Percentiles rank a stretch among this genome's conserved stretches.
phyloP scores from a whole-genome alignment of 2,797 vertebrate genomes.

The Hoplostethus mediterraneus region DNA sequence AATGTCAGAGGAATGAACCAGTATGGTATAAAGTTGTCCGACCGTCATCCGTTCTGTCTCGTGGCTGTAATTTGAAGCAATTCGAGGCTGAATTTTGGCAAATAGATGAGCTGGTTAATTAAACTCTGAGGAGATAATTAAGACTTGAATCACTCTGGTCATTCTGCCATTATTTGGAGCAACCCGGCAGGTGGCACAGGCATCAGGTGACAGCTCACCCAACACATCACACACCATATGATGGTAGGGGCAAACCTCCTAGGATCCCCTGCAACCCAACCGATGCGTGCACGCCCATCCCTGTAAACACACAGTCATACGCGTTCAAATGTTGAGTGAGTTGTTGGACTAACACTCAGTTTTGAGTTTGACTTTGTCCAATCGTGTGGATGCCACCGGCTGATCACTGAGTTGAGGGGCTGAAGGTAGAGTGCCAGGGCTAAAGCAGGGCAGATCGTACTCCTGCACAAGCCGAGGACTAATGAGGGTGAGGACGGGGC shows the following conservation, averaged over 20 bases:
- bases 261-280: constrained; percentile 49
- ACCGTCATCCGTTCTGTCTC: constrained; percentile 61
- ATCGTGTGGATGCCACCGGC: constrained; percentile 55
- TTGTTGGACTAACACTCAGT: too few relatives aligned
- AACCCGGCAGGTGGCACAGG: constrained; percentile 92
- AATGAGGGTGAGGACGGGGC: constrained; percentile 87
- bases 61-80: constrained; percentile 91
- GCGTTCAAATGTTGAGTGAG: constrained; percentile 18
- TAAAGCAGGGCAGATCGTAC: constrained; percentile 78
- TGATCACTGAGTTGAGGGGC: constrained; percentile 50
- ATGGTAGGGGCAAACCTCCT: constrained; percentile 43
- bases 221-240: constrained; percentile 62
- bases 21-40: constrained; percentile 10
- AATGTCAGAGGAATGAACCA: constrained; percentile 21
- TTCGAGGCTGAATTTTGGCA: constrained; percentile 93
- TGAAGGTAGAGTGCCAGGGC: constrained; percentile 62
- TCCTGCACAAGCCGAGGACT: constrained; percentile 83
- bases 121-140: constrained; percentile 99
- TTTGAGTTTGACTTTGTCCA: constrained; percentile 39
- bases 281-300: constrained; percentile 14
- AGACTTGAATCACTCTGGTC: constrained; percentile 94
- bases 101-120: constrained; percentile 97
- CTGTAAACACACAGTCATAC: constrained; percentile 32
- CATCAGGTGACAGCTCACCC: constrained; percentile 90
- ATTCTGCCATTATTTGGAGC: constrained; percentile 94